Evolutionary conservation across 2,888 invertebrate species (phyloP), one percentile per base, ranked within the genome.

Genomic region (Drepana falcataria): DNA sequence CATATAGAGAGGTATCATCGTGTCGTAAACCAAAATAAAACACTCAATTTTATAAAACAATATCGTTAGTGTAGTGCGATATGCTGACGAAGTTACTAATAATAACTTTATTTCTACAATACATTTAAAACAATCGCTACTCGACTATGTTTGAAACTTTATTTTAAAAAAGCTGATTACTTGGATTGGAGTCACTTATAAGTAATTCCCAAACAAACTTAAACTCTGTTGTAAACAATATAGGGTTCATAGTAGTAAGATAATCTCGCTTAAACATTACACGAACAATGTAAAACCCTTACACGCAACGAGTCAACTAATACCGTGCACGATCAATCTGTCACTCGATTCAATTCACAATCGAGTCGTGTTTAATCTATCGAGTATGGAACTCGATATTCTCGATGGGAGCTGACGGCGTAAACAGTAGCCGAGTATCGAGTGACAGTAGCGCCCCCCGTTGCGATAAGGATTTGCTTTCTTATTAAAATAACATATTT

Each of bases 401-500:
- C 64, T 62, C 71, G 69, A 70, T 75, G 69, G 66, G 73, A 75
- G 68, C 57, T 64, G 75, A 73, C 75, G 68, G 79, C 77, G 80
- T 81, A 80, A 81, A 87, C 88, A 77, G 89, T 88, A 87, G 89
- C 87, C 62, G 64, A 59, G 65, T 69, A 85, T 88, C 83, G 66
- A 69, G 75, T 88, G 84, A 84, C 87, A 75, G 62, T 66, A 63
- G 70, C 76, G 76, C 84, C 87, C 84, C 85, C 85, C 79, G 83
- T 71, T 62, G 81, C 55, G 78, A 55, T 63, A 64, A 68, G 64
- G 65, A 68, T 70, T 69, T 66, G 69, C 65, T 65, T 72, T 67
- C 67, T 61, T 65, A 68, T 71, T 72, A 63, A 62, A 64, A 68
- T 65, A 65, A 63, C 64, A 66, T 63, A 68, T 69, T 70, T 66